Conservation (phyloP, 1,140 invertebrate species). For the Globodera rostochiensis region DNA sequence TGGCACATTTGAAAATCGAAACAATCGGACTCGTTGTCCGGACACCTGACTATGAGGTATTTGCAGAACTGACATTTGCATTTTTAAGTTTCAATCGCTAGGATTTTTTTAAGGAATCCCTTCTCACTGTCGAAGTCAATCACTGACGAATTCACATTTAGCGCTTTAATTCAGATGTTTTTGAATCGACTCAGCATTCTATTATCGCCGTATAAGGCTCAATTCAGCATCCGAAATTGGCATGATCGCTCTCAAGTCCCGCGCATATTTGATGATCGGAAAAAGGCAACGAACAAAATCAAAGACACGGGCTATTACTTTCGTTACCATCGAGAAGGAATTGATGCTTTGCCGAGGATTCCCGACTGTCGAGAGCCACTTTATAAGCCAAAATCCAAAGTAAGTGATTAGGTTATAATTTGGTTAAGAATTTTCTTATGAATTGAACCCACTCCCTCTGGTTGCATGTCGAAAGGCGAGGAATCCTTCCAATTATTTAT, state of each 20-base stretch:
- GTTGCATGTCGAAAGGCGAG: too few relatives aligned
- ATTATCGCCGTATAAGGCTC: not conserved
- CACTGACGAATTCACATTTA: too few relatives aligned
- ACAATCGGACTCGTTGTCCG: too few relatives aligned
- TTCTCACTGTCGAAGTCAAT: too few relatives aligned
- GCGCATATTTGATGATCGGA: constrained; percentile 34
- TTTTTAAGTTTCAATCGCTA: too few relatives aligned
- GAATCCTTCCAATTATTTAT: too few relatives aligned
- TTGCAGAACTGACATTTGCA: too few relatives aligned
- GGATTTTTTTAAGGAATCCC: too few relatives aligned
- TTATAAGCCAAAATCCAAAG: constrained; percentile 49
- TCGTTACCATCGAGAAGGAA: constrained; percentile 61
- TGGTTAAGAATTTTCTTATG: not conserved
- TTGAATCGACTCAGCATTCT: constrained; percentile 14
- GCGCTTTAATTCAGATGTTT: constrained; percentile 24
- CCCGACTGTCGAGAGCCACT: constrained; percentile 56
- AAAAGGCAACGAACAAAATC: constrained; percentile 34
- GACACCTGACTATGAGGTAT: too few relatives aligned
- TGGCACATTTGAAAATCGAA: too few relatives aligned
- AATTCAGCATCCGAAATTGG: constrained; percentile 14
- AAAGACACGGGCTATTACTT: constrained; percentile 58
- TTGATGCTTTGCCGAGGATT: constrained; percentile 60
- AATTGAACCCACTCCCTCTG: too few relatives aligned
- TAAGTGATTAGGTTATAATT: not conserved
- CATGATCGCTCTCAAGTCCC: constrained; percentile 53